Evolutionary conservation across 2,888 invertebrate genomes (phyloP), one percentile per base, ranked within the genome.

Genomic region (Polietes domitor): DNA sequence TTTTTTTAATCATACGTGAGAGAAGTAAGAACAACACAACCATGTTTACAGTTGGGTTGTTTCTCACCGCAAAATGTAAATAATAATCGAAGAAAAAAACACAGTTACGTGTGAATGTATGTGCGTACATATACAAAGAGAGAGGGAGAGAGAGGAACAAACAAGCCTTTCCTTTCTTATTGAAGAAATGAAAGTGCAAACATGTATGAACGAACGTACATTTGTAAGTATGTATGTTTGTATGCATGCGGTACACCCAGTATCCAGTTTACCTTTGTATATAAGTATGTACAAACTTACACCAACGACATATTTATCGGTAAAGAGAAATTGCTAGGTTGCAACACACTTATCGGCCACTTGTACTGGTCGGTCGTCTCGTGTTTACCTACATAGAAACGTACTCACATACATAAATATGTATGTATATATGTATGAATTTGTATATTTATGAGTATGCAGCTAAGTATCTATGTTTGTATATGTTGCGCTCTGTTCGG

Each of bases 201-300:
- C 32, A 61, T 61, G 61, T 15, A 58, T 55, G 24, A 6, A 53
- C 2, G 50, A 10, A 53, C 9, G 19, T 47, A n/a, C n/a, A 15
- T 58, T 24, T 58, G 58, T 61, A n/a, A 0, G 19, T 37, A 37
- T 63, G 63, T 63, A 17, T 17, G 63, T 65, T 19, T 3, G 21
- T 21, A 21, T 17, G 37, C 15, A 19, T 19, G 19, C 21, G 12
- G 21, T 9, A 63, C 7, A 63, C 4, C 28, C 28, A 61, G 10
- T 15, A 61, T 65, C 65, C 17, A 65, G 68, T 43, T 68, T 41
- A 68, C 68, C 58, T 63, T 63, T 17, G 63, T n/a, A n/a, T n/a
- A n/a, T n/a, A n/a, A n/a, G n/a, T n/a, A n/a, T n/a, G n/a, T 63
- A n/a, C 28, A 63, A 2, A 15, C 17, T 63, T 28, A 26, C n/a